Conservation (phyloP, 2,113 vertebrate genomes). For the Upupa epops region DNA sequence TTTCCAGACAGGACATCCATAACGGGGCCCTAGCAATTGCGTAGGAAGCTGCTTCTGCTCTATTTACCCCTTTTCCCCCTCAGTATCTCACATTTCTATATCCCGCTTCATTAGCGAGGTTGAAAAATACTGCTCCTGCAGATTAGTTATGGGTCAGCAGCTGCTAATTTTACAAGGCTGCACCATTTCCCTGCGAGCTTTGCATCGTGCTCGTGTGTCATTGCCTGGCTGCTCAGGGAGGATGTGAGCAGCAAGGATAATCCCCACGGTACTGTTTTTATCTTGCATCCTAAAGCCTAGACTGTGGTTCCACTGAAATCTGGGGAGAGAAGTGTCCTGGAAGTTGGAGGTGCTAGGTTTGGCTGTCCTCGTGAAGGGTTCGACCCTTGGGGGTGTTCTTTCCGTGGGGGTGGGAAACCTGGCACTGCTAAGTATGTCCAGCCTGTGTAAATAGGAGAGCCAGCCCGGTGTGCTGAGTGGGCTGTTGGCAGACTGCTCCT, state of each 20-base stretch:
- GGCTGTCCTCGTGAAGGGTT: background rate
- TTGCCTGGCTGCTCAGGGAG: background rate
- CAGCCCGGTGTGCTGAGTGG: background rate
- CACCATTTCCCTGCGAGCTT: constrained; percentile 15
- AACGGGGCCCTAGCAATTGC: background rate
- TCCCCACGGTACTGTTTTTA: background rate
- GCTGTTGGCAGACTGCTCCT: background rate
- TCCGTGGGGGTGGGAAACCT: background rate
- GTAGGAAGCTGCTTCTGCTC: constrained; percentile 14
- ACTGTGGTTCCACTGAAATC: background rate
- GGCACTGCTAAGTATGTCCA: background rate
- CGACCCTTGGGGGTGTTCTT: background rate
- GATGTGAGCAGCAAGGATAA: background rate
- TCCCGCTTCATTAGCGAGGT: constrained; percentile 6
- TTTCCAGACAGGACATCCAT: background rate
- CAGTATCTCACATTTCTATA: background rate
- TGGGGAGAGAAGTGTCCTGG: background rate
- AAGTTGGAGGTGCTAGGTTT: background rate
- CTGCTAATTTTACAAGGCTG: constrained; percentile 33
- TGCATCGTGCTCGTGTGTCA: background rate
- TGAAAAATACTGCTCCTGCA: constrained; percentile 14
- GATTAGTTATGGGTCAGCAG: constrained; percentile 45
- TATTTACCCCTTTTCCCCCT: background rate
- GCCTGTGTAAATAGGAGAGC: background rate
- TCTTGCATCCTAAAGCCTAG: background rate